These are phyloP conservation scores for Dunckerocampus dactyliophorus DNA, from an alignment of 2,113 vertebrate genomes.

Conservation along the genomic window DNA sequence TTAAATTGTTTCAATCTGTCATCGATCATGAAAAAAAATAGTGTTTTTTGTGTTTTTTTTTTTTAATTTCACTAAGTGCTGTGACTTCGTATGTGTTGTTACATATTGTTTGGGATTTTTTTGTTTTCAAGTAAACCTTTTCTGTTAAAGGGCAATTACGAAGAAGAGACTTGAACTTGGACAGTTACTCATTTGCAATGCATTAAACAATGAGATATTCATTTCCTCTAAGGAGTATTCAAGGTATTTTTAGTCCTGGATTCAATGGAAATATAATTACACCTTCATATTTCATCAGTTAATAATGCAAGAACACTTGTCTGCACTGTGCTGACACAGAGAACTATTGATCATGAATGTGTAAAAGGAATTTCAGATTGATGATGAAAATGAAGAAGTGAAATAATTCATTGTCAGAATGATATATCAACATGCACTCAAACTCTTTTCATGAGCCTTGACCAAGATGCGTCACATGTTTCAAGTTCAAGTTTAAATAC, in stretches of 20 bases:
- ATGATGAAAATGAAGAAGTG: conserved; percentile 30
- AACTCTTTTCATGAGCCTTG: neutral
- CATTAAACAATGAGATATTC: conserved; percentile 10
- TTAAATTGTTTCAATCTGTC: neutral
- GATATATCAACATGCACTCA: neutral
- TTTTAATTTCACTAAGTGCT: neutral
- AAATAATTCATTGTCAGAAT: conserved; percentile 17
- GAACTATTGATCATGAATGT: conserved; percentile 44
- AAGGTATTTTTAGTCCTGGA: conserved; percentile 3
- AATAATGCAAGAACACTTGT: conserved; percentile 56
- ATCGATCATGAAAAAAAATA: too few relatives aligned
- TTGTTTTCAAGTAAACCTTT: neutral
- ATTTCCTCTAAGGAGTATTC: neutral
- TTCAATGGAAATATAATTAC: conserved; percentile 53
- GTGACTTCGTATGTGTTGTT: neutral
- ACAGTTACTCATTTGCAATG: neutral
- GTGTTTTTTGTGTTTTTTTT: neutral
- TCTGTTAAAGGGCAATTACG: neutral
- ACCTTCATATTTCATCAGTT: conserved; percentile 47
- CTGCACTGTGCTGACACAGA: conserved; percentile 35
- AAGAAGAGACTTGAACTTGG: neutral
- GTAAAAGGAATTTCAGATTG: conserved; percentile 37
- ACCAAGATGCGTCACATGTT: neutral
- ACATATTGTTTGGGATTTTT: neutral
- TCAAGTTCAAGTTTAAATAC: neutral